A percentile compares a stretch with the other conserved stretches of the same genome.
Conservation (phyloP, 2,797 vertebrate species). For the Harpagifer antarcticus region DNA sequence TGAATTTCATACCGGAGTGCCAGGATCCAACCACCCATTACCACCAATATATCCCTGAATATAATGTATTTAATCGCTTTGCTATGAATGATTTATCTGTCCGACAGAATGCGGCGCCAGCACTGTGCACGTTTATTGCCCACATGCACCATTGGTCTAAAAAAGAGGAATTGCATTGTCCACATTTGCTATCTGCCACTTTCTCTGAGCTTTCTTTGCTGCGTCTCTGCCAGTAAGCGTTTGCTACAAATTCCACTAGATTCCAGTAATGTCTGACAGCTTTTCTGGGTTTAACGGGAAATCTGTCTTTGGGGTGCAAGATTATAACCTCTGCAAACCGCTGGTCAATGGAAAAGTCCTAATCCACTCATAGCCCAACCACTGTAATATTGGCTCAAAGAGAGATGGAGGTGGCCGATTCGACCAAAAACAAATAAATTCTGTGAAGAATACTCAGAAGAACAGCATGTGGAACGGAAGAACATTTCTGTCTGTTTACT, state of each 20-base stretch:
- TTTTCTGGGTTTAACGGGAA: constrained; percentile 85
- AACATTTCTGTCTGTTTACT: constrained; percentile 60
- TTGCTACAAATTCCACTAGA: constrained; percentile 72
- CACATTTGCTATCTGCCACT: constrained; percentile 66
- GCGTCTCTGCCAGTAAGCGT: constrained; percentile 64
- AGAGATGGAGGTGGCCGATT: constrained; percentile 78
- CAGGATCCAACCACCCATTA: constrained; percentile 76
- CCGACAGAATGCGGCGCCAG: constrained; percentile 74
- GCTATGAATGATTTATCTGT: constrained; percentile 79
- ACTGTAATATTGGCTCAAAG: constrained; percentile 75
- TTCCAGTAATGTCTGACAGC: constrained; percentile 85
- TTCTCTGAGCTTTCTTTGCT: constrained; percentile 55
- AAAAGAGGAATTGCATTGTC: constrained; percentile 68
- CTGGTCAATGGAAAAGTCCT: constrained; percentile 84
- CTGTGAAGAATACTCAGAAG: constrained; percentile 67
- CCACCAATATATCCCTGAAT: constrained; percentile 79
- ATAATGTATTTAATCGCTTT: constrained; percentile 70
- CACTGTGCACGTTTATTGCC: constrained; percentile 70
- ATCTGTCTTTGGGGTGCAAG: constrained; percentile 83
- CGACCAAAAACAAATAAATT: constrained; percentile 86
- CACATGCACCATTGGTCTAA: constrained; percentile 56
- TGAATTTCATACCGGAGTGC: constrained; percentile 68
- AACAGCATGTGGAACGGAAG: constrained; percentile 60
- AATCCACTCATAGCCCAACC: constrained; percentile 78
- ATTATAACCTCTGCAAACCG: constrained; percentile 84